phyloP scores from a whole-genome alignment of 2,888 invertebrate genomes.

The Caenorhabditis sp. region DNA sequence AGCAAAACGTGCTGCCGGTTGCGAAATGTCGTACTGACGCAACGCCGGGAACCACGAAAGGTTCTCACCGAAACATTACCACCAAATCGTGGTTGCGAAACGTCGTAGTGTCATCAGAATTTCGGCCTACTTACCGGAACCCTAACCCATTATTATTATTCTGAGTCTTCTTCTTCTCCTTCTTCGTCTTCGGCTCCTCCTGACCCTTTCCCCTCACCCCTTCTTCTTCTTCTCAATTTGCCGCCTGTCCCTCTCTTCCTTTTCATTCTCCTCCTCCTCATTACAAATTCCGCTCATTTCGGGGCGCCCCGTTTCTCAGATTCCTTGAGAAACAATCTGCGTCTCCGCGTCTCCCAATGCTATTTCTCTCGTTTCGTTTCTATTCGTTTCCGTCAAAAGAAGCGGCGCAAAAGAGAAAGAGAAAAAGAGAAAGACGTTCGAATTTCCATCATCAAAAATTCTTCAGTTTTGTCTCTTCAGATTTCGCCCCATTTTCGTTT shows the following conservation, averaged over 20 bases:
- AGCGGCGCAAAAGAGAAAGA: neutral
- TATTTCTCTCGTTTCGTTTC: neutral
- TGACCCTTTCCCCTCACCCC: conserved; percentile 9
- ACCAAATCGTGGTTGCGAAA: no score
- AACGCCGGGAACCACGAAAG: no score
- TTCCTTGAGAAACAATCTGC: conserved; percentile 1
- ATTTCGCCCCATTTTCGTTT: no score
- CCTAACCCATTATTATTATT: conserved; percentile 34
- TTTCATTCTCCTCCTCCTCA: conserved; percentile 35
- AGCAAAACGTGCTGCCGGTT: no score
- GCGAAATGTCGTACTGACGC: no score
- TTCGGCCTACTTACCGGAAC: no score
- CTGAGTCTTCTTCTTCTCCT: conserved; percentile 18
- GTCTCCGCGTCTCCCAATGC: conserved; percentile 2
- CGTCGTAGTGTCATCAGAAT: no score
- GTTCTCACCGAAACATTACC: no score
- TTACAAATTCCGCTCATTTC: conserved; percentile 54
- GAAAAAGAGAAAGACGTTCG: conserved; percentile 19
- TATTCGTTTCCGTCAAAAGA: conserved; percentile 2
- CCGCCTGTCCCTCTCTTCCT: conserved; percentile 6
- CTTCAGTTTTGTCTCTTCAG: neutral
- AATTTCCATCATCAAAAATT: conserved; percentile 35
- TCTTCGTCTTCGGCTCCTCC: neutral
- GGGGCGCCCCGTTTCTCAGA: conserved; percentile 2
- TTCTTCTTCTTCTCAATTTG: conserved; percentile 29